phyloP scores from a whole-genome alignment of 1,140 invertebrate species.

The Gonioctena quinquepunctata region DNA sequence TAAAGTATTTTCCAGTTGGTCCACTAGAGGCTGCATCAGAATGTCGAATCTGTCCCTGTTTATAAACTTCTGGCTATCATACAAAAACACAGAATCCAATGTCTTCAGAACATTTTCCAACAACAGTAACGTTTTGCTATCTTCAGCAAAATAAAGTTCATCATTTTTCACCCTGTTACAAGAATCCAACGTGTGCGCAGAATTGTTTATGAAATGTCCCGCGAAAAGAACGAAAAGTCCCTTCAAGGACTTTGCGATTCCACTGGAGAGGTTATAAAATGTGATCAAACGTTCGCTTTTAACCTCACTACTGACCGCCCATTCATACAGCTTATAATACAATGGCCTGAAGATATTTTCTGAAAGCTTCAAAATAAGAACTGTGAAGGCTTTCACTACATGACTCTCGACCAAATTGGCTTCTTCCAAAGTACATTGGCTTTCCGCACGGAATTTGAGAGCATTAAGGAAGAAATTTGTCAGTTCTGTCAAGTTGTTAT shows the following conservation, averaged over 20 bases:
- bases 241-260: constrained; percentile 80
- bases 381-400: constrained; percentile 74
- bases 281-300: constrained; percentile 63
- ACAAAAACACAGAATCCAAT: constrained; percentile 72
- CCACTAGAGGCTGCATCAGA: constrained; percentile 82
- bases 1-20: constrained; percentile 84
- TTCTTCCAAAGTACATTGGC: constrained; percentile 51
- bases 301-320: constrained; percentile 68
- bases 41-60: constrained; percentile 83
- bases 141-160: constrained; percentile 58
- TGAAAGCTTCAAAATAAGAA: constrained; percentile 83
- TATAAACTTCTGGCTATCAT: constrained; percentile 81
- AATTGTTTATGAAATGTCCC: constrained; percentile 80
- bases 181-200: constrained; percentile 69
- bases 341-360: constrained; percentile 86
- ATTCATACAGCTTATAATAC: constrained; percentile 84
- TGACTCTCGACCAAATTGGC: constrained; percentile 67
- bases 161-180: constrained; percentile 61
- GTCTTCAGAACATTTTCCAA: constrained; percentile 74
- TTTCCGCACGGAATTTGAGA: constrained; percentile 69
- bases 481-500: constrained; percentile 66
- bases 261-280: constrained; percentile 69
- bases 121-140: constrained; percentile 62
- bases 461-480: constrained; percentile 75
- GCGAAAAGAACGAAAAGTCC: constrained; percentile 89